phyloP scores from a whole-genome alignment of 1,140 invertebrate genomes.

The Habropoda laboriosa region DNA sequence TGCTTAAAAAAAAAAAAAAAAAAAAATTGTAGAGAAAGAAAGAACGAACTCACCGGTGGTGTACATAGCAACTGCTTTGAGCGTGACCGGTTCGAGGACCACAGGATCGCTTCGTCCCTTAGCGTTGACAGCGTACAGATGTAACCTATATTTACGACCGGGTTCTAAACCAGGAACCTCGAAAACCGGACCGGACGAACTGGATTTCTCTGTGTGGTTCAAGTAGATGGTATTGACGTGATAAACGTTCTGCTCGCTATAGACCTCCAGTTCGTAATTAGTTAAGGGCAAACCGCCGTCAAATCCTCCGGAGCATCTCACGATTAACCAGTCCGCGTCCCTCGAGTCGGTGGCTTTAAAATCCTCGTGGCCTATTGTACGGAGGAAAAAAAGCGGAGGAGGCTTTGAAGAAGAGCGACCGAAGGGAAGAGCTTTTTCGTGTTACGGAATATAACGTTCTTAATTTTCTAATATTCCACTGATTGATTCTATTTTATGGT shows the following conservation, averaged over 20 bases:
- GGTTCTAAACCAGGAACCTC: constrained; percentile 88
- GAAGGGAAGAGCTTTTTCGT: too few species aligned
- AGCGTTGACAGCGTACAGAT: constrained; percentile 90
- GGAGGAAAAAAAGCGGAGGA: not conserved
- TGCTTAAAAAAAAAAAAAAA: too few species aligned
- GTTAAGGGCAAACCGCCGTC: constrained; percentile 93
- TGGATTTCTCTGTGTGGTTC: constrained; percentile 68
- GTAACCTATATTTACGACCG: constrained; percentile 88
- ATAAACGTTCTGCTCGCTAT: constrained; percentile 75
- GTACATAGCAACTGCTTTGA: constrained; percentile 88
- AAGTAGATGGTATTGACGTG: constrained; percentile 73
- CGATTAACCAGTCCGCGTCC: constrained; percentile 86
- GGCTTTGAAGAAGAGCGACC: not conserved
- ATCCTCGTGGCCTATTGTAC: constrained; percentile 76
- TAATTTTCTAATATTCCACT: too few species aligned
- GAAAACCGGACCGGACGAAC: constrained; percentile 84
- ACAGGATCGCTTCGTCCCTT: constrained; percentile 92
- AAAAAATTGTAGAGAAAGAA: too few species aligned
- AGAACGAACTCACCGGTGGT: constrained; percentile 71
- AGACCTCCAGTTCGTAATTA: constrained; percentile 90
- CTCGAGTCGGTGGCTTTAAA: constrained; percentile 91
- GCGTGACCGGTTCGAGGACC: constrained; percentile 89
- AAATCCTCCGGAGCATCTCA: constrained; percentile 91
- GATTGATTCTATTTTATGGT: too few species aligned
- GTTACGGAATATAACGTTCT: too few species aligned